phyloP scores from a whole-genome alignment of 2,113 vertebrate species.

The Tiliqua scincoides region DNA sequence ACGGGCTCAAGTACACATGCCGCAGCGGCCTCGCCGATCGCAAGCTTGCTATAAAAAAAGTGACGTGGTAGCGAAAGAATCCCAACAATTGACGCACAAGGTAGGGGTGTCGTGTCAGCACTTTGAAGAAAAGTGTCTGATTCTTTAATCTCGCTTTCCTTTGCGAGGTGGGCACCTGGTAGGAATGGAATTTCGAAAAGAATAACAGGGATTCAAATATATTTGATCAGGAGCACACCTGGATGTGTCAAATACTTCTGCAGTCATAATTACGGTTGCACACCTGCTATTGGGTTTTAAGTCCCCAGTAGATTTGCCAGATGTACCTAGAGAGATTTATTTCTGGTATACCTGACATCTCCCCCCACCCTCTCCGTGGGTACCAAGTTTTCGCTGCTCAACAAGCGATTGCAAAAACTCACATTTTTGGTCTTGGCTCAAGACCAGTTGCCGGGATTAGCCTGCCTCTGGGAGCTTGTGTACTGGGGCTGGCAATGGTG shows the following conservation, averaged over 20 bases:
- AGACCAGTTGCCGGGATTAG: neutral
- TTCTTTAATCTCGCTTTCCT: constrained; percentile 55
- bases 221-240: constrained; percentile 68
- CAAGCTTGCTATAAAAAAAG: neutral
- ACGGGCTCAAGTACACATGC: neutral
- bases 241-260: constrained; percentile 58
- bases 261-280: constrained; percentile 67
- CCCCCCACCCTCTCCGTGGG: constrained; percentile 31
- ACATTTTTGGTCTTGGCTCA: constrained; percentile 44
- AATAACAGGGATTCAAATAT: constrained; percentile 61
- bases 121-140: neutral
- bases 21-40: neutral
- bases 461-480: neutral
- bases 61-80: neutral
- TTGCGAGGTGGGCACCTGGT: constrained; percentile 64
- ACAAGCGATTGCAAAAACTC: constrained; percentile 45
- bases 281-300: constrained; percentile 65
- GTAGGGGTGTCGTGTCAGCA: neutral
- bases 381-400: constrained; percentile 29
- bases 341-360: constrained; percentile 63
- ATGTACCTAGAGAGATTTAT: constrained; percentile 71
- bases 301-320: constrained; percentile 66
- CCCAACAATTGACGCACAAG: no score
- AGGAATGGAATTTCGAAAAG: constrained; percentile 58
- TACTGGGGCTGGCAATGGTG: constrained; percentile 20